These are phyloP conservation scores for Spatulosminthurus flaviceps DNA, from an alignment of 2,888 invertebrate genomes.

Conservation along the genomic window DNA sequence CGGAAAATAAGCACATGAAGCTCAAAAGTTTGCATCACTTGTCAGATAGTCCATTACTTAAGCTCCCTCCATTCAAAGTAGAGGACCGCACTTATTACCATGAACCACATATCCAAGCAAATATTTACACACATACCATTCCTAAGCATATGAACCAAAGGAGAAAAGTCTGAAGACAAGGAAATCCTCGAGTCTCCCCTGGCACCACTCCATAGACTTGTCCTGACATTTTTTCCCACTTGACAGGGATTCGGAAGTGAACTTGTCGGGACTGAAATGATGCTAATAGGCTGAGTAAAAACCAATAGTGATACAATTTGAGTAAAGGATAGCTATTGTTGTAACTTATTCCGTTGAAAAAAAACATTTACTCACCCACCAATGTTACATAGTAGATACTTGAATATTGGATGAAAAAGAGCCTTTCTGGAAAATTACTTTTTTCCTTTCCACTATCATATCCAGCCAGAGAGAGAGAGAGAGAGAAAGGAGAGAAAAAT, in stretches of 20 bases:
- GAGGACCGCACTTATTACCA: no score
- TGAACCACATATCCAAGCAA: no score
- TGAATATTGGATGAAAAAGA: neutral
- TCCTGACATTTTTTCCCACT: conserved; percentile 23
- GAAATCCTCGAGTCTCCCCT: neutral
- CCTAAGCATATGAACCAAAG: no score
- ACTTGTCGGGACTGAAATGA: conserved; percentile 29
- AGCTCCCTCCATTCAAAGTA: no score
- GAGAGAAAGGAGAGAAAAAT: no score
- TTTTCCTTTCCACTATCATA: conserved; percentile 31
- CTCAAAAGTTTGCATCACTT: neutral
- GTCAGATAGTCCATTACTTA: no score
- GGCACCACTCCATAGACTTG: conserved; percentile 26
- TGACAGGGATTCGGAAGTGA: conserved; percentile 22
- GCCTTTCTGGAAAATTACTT: conserved; percentile 37
- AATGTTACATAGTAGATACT: no score
- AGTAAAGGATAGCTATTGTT: neutral
- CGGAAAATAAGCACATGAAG: neutral
- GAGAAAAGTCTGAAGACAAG: conserved; percentile 8
- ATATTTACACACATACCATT: no score
- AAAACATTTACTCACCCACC: neutral
- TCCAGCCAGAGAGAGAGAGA: no score
- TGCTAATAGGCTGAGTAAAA: conserved; percentile 20
- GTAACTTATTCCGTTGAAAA: neutral
- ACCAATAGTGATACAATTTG: neutral